Base-by-base conservation (phyloP, 2,113 vertebrate genomes). In the Furnarius figulus region DNA sequence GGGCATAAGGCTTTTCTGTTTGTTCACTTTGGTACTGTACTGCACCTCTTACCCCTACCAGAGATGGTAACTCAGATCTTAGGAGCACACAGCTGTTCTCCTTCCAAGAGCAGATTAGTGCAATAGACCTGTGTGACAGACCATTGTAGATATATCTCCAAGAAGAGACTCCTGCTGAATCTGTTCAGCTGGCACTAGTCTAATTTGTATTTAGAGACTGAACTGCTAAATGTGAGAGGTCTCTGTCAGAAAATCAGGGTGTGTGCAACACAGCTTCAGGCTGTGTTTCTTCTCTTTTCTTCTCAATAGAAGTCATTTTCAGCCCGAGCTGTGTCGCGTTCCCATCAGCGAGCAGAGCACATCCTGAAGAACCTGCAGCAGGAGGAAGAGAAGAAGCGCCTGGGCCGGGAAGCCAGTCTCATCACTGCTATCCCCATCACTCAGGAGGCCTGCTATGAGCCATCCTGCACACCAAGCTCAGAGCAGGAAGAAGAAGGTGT, bases 401-500 rank as follows among this genome's bases (percentile, higher is more conserved):
- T 99, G 72, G 99, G 99, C 47, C 97, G 99, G 14, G 99, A 99
- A 97, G 99, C 99, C 92, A 99, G 99, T 96, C 99, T 99, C 72
- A 99, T 99, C 97, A 99, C 99, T 0, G 99, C 99, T 96, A 99
- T 99, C 83, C 99, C 99, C 8, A 98, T 99, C 96, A 99, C 99
- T 35, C 99, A 99, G 95, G 99, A 99, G 96, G 99, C 99, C 75
- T 99, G 99, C 95, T 99, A 99, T 0, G 99, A 99, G 93, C 99
- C 99, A 72, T 99, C 98, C 14, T 99, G 99, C 89, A 99, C 99
- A 30, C 99, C 99, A 7, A 99, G 97, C 62, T 98, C 99, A 0
- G 99, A 99, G 97, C 99, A 99, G 70, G 99, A 99, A 92, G 99
- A 99, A 93, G 99, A 99, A 99, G 99, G 99, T 99, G 98, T 97